Evolutionary conservation across 2,888 invertebrate species (phyloP), one percentile per base, ranked within the genome.

Genomic region (Chesias legatella): DNA sequence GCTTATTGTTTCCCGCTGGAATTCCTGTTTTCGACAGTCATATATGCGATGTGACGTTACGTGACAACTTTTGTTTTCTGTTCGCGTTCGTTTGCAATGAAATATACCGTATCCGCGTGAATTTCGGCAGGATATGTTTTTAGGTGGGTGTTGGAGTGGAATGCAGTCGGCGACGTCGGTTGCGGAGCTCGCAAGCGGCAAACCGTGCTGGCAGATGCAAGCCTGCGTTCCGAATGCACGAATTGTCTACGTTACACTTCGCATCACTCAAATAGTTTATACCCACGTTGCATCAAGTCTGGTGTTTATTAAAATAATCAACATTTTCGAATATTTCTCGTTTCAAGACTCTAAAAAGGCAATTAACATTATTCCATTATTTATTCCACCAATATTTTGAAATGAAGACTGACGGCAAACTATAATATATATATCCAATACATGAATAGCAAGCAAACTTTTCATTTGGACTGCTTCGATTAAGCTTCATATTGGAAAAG

Each of bases 161-260:
- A 82, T 82, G 78, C 73, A 67, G 67, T 61, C 68, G 67, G 57
- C 63, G 72, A 58, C 60, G 64, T 68, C 65, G 73, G 74, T 68
- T 63, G 47, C 63, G 60, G 66, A 66, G 67, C 65, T 71, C 59
- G 69, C 69, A 67, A 66, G 71, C 74, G 71, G 73, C 67, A 66
- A 73, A 69, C 78, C 73, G 60, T 63, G 58, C 72, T 67, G 68
- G 60, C 67, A 69, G 67, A 65, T 63, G 68, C 67, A 64, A 66
- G 53, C 71, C 69, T 72, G 68, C 67, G 67, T 51, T 62, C 55
- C 77, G 81, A 80, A 85, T 84, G 73, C 62, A 51, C 29, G 68
- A 73, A 76, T 73, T 65, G 68, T 67, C 66, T 70, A 70, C 64
- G 68, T 63, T 72, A 67, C 68, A 67, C 67, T 65, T 73, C 64